Conservation (phyloP, 2,113 vertebrate genomes). For the Muntiacus muntjak region DNA sequence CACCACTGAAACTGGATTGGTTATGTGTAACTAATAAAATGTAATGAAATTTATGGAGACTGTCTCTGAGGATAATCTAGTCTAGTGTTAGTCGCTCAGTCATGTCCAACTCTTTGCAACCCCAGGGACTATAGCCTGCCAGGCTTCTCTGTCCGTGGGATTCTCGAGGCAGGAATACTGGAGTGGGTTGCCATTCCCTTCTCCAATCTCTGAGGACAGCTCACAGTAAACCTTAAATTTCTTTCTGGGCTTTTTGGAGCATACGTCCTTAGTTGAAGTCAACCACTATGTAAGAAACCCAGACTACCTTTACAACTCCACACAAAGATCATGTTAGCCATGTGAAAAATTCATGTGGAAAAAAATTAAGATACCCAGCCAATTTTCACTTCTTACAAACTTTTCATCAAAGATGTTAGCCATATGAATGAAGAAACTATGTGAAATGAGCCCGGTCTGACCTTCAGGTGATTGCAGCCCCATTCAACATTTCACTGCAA, state of each 20-base stretch:
- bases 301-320: neutral
- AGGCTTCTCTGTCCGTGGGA: too few species aligned
- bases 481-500: too few species aligned
- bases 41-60: neutral
- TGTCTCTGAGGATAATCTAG: too few species aligned
- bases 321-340: neutral
- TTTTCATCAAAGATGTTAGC: neutral
- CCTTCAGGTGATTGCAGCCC: too few species aligned
- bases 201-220: too few species aligned
- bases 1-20: neutral
- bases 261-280: neutral
- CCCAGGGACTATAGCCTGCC: too few species aligned
- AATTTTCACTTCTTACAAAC: neutral
- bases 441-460: neutral
- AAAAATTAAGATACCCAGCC: neutral
- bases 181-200: too few species aligned
- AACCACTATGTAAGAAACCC: neutral
- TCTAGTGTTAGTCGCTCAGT: too few species aligned
- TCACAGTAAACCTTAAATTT: neutral
- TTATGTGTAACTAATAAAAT: neutral
- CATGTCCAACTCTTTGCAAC: too few species aligned
- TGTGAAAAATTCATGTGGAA: neutral
- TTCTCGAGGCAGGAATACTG: too few species aligned
- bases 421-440: neutral
- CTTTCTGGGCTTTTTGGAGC: neutral